Conservation (phyloP, 2,797 vertebrate species). For the Linurgus olivaceus region DNA sequence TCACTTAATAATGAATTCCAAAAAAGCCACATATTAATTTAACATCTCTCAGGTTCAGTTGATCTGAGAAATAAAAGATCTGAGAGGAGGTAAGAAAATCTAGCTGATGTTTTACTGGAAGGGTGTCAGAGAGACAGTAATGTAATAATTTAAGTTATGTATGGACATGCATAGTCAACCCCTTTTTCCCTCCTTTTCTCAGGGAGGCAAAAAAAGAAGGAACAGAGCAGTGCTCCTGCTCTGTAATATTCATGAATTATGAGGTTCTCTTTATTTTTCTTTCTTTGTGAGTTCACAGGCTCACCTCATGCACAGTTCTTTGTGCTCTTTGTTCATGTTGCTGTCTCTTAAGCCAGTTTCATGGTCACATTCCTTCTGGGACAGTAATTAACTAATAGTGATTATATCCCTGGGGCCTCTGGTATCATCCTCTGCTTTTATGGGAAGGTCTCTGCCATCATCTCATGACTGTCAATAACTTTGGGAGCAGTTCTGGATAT, state of each 20-base stretch:
- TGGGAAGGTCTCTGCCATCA: background rate
- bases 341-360: background rate
- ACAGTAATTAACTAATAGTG: background rate
- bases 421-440: background rate
- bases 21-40: background rate
- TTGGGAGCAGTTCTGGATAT: background rate
- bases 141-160: background rate
- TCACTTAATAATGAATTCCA: background rate
- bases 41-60: background rate
- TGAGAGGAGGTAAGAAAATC: background rate
- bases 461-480: background rate
- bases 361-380: background rate
- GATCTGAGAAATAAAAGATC: background rate
- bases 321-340: background rate
- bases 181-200: background rate
- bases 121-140: background rate
- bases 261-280: background rate
- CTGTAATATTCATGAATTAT: background rate
- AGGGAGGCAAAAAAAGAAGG: background rate
- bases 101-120: background rate
- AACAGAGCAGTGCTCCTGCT: background rate
- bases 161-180: background rate
- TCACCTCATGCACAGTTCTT: background rate
- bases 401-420: background rate
- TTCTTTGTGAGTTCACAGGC: background rate